Conservation (phyloP, 2,113 vertebrate species). For the Progne subis region DNA sequence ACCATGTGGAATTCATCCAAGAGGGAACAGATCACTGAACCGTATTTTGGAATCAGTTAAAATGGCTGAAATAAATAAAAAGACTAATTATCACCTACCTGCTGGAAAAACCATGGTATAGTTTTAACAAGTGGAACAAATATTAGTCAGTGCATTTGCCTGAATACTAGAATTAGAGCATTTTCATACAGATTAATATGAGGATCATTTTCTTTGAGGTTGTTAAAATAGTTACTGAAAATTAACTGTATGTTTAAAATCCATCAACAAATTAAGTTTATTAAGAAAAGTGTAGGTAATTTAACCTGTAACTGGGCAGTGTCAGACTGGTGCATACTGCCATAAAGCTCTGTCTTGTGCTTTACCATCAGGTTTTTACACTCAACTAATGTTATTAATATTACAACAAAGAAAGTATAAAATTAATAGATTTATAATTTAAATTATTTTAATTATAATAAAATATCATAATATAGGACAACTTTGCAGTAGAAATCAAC, state of each 20-base stretch:
- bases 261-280: not conserved
- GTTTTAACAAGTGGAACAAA: not conserved
- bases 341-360: not conserved
- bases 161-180: not conserved
- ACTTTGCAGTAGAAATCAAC: not conserved
- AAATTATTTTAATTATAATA: not conserved
- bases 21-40: not conserved
- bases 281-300: not conserved
- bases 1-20: not conserved
- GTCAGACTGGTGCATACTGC: not conserved
- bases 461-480: too few species aligned
- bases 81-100: not conserved
- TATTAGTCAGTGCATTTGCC: not conserved
- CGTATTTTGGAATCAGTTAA: not conserved
- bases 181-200: not conserved
- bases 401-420: not conserved
- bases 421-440: not conserved
- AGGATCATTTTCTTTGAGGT: not conserved
- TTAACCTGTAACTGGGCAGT: not conserved
- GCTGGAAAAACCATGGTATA: not conserved
- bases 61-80: conserved; percentile 25
- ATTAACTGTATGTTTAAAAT: not conserved
- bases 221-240: not conserved
- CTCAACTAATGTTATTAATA: not conserved
- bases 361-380: not conserved